Base-by-base conservation (phyloP, 2,888 invertebrate genomes). In the Pemphredon lugubris region DNA sequence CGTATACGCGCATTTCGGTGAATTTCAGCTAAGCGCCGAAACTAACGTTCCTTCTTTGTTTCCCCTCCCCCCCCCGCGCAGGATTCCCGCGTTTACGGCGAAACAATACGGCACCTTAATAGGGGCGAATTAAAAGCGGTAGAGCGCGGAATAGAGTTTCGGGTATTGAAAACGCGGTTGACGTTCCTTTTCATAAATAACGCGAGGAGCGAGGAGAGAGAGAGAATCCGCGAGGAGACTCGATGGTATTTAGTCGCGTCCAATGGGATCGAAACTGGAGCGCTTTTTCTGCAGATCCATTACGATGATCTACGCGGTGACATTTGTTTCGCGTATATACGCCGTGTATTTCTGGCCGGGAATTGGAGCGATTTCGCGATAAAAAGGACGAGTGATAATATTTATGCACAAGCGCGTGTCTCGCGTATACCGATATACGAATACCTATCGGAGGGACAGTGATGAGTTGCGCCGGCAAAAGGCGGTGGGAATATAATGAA, bases 311-410 rank as follows among this genome's bases (percentile, higher is more conserved):
- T 39, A 65, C 45, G 51, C n/a, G 20, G 51, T n/a, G 58, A 37
- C 50, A 51, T 53, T 66, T 59, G 40, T 39, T 21, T 30, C 39
- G 47, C 26, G 39, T 16, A 13, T 4, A 16, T n/a, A 32, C 18
- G 47, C 13, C 48, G 14, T 23, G 34, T 44, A 50, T 9, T 7
- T 18, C 66, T 9, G 32, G n/a, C 23, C 21, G 47, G 39, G 58
- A 66, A 66, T 54, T 60, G 45, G 66, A 48, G 14, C 66, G 48
- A 60, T 54, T 47, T 34, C 39, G 53, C 20, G 47, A 16, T 21
- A 26, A 61, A 54, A 60, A 45, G 40, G 47, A 23, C 53, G 7
- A 30, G 26, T 18, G 54, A 60, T 60, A 47, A 48, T 47, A 53
- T 26, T 37, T 26, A 7, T 26, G 20, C 26, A 11, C 5, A 13